phyloP scores from a whole-genome alignment of 2,797 vertebrate species.

The Notolepis coatsorum region DNA sequence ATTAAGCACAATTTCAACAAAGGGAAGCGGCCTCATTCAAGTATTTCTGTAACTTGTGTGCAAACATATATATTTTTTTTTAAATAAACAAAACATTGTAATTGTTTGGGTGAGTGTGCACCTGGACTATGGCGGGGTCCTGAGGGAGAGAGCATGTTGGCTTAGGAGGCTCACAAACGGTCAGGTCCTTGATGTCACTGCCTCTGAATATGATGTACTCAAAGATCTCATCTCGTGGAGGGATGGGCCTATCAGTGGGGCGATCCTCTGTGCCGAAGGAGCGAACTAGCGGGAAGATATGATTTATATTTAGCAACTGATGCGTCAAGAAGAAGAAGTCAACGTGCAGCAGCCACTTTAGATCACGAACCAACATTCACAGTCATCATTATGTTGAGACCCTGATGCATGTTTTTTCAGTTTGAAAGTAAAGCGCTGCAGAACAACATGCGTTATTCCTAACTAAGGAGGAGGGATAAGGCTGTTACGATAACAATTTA shows the following conservation, averaged over 20 bases:
- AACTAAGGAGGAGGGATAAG: background rate
- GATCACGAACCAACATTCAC: background rate
- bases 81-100: background rate
- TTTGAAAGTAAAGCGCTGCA: background rate
- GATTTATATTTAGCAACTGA: background rate
- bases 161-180: conserved; percentile 96
- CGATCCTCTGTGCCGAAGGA: conserved; percentile 99
- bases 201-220: conserved; percentile 98
- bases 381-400: background rate
- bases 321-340: too few species aligned
- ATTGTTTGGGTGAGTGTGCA: conserved; percentile 35
- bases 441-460: background rate
- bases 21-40: too few species aligned
- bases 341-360: background rate
- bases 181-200: conserved; percentile 97
- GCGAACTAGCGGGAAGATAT: conserved; percentile 81
- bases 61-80: too few species aligned
- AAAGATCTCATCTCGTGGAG: conserved; percentile 94
- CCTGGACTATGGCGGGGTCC: conserved; percentile 98
- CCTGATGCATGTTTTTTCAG: background rate
- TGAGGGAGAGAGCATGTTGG: conserved; percentile 94
- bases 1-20: background rate
- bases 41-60: too few species aligned
- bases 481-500: background rate
- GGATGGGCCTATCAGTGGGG: conserved; percentile 94